These are phyloP conservation scores for Clitarchus hookeri DNA, from an alignment of 2,888 invertebrate species.

Conservation along the genomic window DNA sequence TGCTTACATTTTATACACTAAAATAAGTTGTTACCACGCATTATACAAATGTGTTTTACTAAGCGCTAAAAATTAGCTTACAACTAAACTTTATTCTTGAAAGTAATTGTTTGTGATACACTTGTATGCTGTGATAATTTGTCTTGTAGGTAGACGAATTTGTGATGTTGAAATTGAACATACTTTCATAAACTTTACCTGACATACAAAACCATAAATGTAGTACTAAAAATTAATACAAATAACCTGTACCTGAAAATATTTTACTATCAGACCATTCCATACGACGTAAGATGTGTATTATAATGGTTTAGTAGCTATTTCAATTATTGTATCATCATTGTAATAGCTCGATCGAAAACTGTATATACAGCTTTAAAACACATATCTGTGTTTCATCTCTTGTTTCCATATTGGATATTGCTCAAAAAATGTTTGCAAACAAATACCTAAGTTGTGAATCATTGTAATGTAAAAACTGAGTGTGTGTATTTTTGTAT, in stretches of 20 bases:
- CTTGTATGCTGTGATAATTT: no score
- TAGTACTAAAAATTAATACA: not conserved
- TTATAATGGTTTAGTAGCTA: not conserved
- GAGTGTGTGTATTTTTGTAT: no score
- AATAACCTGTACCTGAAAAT: not conserved
- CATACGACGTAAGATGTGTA: not conserved
- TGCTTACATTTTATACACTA: no score
- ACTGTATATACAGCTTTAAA: not conserved
- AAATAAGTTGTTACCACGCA: no score
- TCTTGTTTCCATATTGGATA: not conserved
- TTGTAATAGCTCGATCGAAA: not conserved
- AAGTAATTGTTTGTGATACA: no score
- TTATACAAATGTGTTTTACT: no score
- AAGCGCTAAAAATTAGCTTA: no score
- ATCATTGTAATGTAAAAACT: no score
- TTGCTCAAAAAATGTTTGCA: slow-evolving; percentile 1
- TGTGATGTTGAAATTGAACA: no score
- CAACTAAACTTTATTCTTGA: no score
- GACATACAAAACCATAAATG: not conserved
- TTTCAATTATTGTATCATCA: not conserved
- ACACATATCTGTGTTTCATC: not conserved
- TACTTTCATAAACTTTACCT: not conserved
- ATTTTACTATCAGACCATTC: not conserved
- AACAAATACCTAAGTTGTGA: not conserved
- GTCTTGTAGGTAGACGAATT: no score